Evolutionary conservation across 1,140 invertebrate genomes (phyloP), one percentile per base, ranked within the genome.

Genomic region (Drosophila nigromelanica): DNA sequence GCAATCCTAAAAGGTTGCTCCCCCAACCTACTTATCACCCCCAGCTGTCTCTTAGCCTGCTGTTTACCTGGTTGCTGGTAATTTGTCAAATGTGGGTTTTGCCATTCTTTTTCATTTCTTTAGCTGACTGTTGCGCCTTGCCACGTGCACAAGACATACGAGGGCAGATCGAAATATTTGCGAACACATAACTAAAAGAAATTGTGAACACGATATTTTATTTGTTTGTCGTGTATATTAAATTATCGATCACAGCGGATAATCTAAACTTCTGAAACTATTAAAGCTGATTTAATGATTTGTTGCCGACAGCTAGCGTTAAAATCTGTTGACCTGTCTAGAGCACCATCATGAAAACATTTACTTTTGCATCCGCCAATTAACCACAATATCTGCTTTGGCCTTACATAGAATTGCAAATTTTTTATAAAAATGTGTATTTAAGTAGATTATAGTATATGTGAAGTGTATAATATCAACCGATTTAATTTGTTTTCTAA

Each of bases 51-150:
- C 61, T 50, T 43, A 47, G 55, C 67, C 54, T 73, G 56, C 63
- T 80, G 77, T 76, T 83, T 86, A 82, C 76, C 80, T 85, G 76
- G 47, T 35, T 54, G 62, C 66, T 77, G 77, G 81, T 86, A 85
- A 85, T 85, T 85, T 85, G 81, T 85, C 81, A 85, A 86, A 86
- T 86, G 76, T 51, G 80, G 58, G 76, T 79, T 83, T 76, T 68
- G 76, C 40, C 60, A 56, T 75, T 64, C 59, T 63, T 75, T 60
- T 59, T 27, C 47, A 60, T 76, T 79, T 50, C 59, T 52, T 70
- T 73, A 6, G 39, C 64, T 70, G 59, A 30, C 72, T 79, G 80
- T 75, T 83, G 80, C 80, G 76, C 64, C 61, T 72, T 56, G 58
- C 48, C 12, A 48, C 51, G n/a, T 40, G 43, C 14, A 5, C 59